Evolutionary conservation across 2,113 vertebrate species (phyloP).

Genomic region (Bucco capensis): DNA sequence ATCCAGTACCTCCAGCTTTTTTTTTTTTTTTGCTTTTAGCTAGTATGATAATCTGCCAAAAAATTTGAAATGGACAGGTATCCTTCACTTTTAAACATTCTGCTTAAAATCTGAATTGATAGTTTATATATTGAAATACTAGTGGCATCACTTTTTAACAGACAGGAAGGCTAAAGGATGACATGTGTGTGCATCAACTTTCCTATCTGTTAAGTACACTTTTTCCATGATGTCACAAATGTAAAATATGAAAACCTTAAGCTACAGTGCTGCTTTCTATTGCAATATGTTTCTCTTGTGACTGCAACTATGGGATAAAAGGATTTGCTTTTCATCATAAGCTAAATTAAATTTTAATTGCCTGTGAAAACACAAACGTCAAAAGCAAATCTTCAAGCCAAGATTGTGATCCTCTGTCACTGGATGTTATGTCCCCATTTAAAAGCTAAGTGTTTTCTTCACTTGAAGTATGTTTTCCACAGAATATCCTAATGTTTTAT

Average conservation of each 20-base stretch:
- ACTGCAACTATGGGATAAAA: constrained; percentile 65
- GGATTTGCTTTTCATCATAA: constrained; percentile 71
- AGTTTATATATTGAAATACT: neutral
- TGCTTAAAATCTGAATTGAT: neutral
- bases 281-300: constrained; percentile 43
- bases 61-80: neutral
- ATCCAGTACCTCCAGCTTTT: neutral
- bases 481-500: neutral
- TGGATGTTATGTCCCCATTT: constrained; percentile 39
- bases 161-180: neutral
- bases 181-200: rapidly evolving
- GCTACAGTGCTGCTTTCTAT: constrained; percentile 57
- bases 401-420: constrained; percentile 42
- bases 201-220: neutral
- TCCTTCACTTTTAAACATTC: neutral
- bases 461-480: constrained; percentile 28
- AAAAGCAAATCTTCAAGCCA: constrained; percentile 68
- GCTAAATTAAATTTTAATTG: constrained; percentile 78
- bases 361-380: constrained; percentile 74
- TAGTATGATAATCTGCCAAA: neutral
- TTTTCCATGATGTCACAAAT: constrained; percentile 8
- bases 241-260: constrained; percentile 37
- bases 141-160: neutral
- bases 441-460: constrained; percentile 59
- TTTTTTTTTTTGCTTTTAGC: neutral